Evolutionary conservation across 1,140 invertebrate genomes (phyloP).

Genomic region (Caenorhabditis elegans): WBcel235 BX284605.5:6226001-6226500

Average conservation of each 20-base stretch:
- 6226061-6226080: conserved; percentile 33
- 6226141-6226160: not conserved
- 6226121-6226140: conserved; percentile 38
- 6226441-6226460: no score
- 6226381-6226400: no score
- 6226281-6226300: no score
- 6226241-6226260: no score
- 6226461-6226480: not conserved
- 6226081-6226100: conserved; percentile 38
- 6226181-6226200: not conserved
- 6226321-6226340: no score
- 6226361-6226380: no score
- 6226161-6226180: not conserved
- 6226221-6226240: no score
- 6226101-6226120: conserved; percentile 44
- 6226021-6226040: conserved; percentile 23
- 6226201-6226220: not conserved
- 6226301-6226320: no score
- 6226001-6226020: conserved; percentile 22
- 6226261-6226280: no score
- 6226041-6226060: conserved; percentile 29
- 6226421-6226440: no score
- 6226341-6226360: no score
- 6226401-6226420: no score
- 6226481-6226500: conserved; percentile 43